Evolutionary conservation across 1,140 invertebrate genomes (phyloP), one percentile per base, ranked within the genome.

Genomic region (Neotoxoptera formosana): DNA sequence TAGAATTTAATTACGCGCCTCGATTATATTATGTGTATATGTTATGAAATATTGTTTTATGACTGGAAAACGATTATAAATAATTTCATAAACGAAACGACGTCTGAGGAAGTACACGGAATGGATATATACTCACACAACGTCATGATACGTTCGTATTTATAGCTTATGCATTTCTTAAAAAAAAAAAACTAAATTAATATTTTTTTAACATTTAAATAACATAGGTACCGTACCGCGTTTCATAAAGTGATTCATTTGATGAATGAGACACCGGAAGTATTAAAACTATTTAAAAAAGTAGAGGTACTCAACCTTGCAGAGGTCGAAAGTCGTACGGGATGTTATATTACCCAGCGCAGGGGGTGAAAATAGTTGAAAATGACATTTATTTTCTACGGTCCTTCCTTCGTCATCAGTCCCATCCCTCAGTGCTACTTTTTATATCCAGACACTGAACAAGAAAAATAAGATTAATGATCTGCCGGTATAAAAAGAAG

Each of bases 401-500:
- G 89, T 90, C 36, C 41, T 90, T 48, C 48, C 48, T 90, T 56
- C 56, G 60, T 90, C 89, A 25, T 45, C 89, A 45, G 89, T 67
- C 56, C 56, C 14, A 60, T 67, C 89, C 36, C 53, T 47, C 53
- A 34, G 34, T 8, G 89, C 89, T 60, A 60, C 36, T 90, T 90
- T 90, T 90, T 90, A 67, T 90, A 67, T 56, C 30, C 41, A 90
- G 53, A 67, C 36, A 90, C 25, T 45, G 89, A 60, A 67, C 89
- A 90, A 41, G 89, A 90, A 90, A 90, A 90, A 90, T 90, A 90
- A 90, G 89, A 90, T 90, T 90, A 67, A 90, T 90, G 89, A 90
- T 90, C 53, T 36, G 30, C 88, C 34, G 88, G 88, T 56, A 89
- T 89, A 89, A 89, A 89, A 89, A 89, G 8, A n/a, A 36, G 88